phyloP scores from a whole-genome alignment of 2,888 invertebrate species.

The Nomada fucata region DNA sequence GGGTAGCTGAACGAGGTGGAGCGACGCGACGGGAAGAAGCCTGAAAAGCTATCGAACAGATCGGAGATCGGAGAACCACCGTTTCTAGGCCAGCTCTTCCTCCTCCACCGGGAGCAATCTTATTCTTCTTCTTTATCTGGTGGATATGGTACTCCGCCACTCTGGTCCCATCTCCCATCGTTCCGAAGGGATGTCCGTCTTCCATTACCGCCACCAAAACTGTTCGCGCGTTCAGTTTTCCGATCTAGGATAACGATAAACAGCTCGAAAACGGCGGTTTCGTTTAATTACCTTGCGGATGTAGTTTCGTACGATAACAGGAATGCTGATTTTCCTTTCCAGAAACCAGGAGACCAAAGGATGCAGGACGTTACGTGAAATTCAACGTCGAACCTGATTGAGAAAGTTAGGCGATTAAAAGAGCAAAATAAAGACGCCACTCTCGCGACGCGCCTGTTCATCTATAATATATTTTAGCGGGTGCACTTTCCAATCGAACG shows the following conservation, averaged over 20 bases:
- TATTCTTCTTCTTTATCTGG: slow-evolving; percentile 26
- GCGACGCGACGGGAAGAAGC: slow-evolving; percentile 43
- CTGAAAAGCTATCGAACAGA: slow-evolving; percentile 50
- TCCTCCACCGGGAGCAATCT: slow-evolving; percentile 36
- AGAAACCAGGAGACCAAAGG: not conserved
- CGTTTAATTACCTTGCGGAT: not conserved
- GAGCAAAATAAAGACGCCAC: slow-evolving; percentile 23
- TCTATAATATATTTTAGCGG: slow-evolving; percentile 50
- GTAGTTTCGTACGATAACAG: not conserved
- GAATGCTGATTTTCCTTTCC: not conserved
- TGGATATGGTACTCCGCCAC: slow-evolving; percentile 7
- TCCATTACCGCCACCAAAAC: not conserved
- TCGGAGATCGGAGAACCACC: slow-evolving; percentile 52
- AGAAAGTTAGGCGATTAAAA: slow-evolving; percentile 57
- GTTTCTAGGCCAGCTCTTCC: slow-evolving; percentile 73
- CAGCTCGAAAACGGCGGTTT: not conserved
- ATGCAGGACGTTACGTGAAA: not conserved
- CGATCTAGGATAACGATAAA: not conserved
- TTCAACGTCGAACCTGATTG: slow-evolving; percentile 22
- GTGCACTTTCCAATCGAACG: slow-evolving; percentile 70
- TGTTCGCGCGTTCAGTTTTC: not conserved
- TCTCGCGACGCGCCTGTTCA: slow-evolving; percentile 1
- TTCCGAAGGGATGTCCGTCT: slow-evolving; percentile 6
- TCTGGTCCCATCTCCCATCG: not conserved
- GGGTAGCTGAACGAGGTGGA: slow-evolving; percentile 26